These are phyloP conservation scores for Oriolus oriolus DNA, from an alignment of 2,113 vertebrate genomes.

Conservation along the genomic window DNA sequence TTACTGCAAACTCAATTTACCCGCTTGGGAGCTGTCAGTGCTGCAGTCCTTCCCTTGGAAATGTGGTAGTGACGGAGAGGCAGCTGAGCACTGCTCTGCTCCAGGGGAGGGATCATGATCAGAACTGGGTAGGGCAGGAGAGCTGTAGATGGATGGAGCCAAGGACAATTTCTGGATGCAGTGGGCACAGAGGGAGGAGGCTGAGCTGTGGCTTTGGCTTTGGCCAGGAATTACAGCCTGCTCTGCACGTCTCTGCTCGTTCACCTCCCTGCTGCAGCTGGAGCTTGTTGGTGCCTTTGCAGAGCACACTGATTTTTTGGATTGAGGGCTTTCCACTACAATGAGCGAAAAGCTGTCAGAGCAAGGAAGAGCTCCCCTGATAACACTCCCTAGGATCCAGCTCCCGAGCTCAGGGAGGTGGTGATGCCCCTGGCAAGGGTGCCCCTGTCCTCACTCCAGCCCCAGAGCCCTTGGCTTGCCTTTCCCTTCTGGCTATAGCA, in stretches of 20 bases:
- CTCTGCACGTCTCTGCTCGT: background rate
- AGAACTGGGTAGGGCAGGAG: background rate
- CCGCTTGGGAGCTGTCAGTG: background rate
- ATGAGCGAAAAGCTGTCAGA: background rate
- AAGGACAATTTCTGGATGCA: background rate
- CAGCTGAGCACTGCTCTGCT: background rate
- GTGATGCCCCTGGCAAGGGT: fast-evolving
- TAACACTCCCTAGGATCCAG: background rate
- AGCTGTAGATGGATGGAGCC: background rate
- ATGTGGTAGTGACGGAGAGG: background rate
- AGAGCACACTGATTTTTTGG: background rate
- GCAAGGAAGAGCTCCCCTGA: background rate
- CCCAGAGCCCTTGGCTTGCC: background rate
- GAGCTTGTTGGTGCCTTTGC: background rate
- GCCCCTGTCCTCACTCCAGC: background rate
- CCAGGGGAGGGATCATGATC: fast-evolving
- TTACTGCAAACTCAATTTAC: background rate
- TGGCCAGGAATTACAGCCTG: background rate
- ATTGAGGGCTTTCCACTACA: background rate
- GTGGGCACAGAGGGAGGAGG: background rate
- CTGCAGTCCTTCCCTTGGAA: background rate
- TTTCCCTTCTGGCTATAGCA: background rate
- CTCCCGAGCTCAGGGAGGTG: fast-evolving
- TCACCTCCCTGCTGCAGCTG: background rate
- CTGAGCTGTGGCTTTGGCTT: background rate